Evolutionary conservation across 2,797 vertebrate species (phyloP).

Genomic region (Mus caroli): DNA sequence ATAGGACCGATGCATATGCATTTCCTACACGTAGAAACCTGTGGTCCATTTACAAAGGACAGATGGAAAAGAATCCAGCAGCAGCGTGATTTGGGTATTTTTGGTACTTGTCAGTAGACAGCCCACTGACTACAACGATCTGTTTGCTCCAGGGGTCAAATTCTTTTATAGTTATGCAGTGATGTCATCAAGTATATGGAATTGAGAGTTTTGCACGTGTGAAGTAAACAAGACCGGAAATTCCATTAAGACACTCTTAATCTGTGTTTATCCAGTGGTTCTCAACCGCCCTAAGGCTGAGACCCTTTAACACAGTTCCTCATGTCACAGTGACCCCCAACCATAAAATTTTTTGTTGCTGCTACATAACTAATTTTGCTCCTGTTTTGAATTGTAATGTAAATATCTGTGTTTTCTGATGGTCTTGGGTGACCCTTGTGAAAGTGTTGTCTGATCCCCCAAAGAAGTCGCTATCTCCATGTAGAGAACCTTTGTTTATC

Average conservation of each 20-base stretch:
- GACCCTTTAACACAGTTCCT: neutral
- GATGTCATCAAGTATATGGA: neutral
- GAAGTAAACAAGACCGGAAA: slow-evolving; percentile 61
- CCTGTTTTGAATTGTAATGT: neutral
- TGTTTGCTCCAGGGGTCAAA: slow-evolving; percentile 29
- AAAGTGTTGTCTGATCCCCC: neutral
- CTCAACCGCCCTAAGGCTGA: neutral
- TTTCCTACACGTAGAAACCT: neutral
- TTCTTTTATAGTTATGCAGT: neutral
- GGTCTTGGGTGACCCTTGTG: neutral
- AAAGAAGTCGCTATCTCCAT: neutral
- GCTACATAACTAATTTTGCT: neutral
- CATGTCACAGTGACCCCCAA: neutral
- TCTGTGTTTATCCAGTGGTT: neutral
- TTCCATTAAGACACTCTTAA: neutral
- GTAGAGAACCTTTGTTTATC: neutral
- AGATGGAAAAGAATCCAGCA: neutral
- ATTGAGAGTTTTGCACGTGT: slow-evolving; percentile 5
- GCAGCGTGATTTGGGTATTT: neutral
- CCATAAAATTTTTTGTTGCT: neutral
- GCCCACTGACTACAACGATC: neutral
- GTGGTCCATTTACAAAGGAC: slow-evolving; percentile 36
- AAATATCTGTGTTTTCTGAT: too few species aligned
- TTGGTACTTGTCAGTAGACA: slow-evolving; percentile 22
- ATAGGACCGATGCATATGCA: neutral